These are phyloP conservation scores for Amblyjoppa proteus DNA, from an alignment of 2,888 invertebrate genomes.

Conservation along the genomic window DNA sequence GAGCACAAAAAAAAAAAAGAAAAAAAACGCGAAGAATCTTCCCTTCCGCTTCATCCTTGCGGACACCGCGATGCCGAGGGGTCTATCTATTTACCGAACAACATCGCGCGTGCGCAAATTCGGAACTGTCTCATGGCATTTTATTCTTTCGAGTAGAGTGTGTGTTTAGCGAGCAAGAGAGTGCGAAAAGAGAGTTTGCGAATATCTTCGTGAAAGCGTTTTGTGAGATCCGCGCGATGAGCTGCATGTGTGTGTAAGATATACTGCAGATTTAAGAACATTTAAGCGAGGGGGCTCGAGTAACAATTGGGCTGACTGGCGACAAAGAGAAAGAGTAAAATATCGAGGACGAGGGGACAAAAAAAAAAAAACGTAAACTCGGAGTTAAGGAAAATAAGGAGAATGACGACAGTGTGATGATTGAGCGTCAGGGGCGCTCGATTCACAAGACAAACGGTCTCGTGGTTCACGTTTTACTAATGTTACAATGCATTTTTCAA, in stretches of 20 bases:
- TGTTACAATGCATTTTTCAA: conserved; percentile 2
- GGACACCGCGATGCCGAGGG: conserved; percentile 40
- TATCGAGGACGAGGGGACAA: background rate
- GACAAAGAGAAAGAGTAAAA: conserved; percentile 22
- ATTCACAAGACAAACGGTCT: conserved; percentile 4
- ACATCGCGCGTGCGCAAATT: conserved; percentile 44
- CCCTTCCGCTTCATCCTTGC: conserved; percentile 56
- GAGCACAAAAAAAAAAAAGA: background rate
- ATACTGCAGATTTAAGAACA: conserved; percentile 40
- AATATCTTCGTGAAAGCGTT: conserved; percentile 6
- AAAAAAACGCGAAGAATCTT: conserved; percentile 32
- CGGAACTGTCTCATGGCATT: conserved; percentile 47
- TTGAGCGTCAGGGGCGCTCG: conserved; percentile 35
- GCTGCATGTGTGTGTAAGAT: conserved; percentile 49
- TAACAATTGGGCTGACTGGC: conserved; percentile 35
- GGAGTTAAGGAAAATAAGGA: background rate
- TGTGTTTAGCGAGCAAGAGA: conserved; percentile 24
- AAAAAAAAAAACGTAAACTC: background rate
- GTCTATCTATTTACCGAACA: conserved; percentile 13
- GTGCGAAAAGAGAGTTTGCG: background rate
- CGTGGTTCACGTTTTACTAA: background rate
- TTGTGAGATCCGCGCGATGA: background rate
- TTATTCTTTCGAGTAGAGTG: conserved; percentile 56
- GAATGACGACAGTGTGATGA: conserved; percentile 30
- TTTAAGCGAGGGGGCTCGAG: conserved; percentile 24